Evolutionary conservation across 2,113 vertebrate species (phyloP).

Genomic region (Epinephelus moara): DNA sequence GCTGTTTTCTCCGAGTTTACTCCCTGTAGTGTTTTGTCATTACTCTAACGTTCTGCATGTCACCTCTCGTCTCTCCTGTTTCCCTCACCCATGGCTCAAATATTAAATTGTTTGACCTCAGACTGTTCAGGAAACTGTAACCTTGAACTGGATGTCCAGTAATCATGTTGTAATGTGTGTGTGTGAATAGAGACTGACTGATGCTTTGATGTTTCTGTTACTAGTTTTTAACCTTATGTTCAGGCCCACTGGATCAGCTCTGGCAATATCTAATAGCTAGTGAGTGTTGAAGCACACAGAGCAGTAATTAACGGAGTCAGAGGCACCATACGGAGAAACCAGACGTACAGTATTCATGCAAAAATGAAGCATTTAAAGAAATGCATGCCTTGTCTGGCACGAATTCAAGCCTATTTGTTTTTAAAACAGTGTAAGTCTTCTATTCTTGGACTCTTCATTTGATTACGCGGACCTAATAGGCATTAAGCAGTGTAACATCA

Average conservation of each 20-base stretch:
- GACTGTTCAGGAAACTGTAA: background rate
- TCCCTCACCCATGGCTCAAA: background rate
- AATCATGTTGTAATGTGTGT: background rate
- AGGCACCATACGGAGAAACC: background rate
- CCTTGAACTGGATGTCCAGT: background rate
- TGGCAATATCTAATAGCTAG: constrained; percentile 20
- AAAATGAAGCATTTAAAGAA: background rate
- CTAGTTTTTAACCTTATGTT: constrained; percentile 21
- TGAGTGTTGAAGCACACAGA: background rate
- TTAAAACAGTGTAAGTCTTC: background rate
- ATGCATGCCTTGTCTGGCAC: background rate
- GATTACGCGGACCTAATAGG: constrained; percentile 27
- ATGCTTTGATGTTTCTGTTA: background rate
- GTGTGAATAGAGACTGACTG: constrained; percentile 3
- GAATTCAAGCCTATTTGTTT: background rate
- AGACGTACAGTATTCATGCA: background rate
- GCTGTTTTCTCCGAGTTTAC: background rate
- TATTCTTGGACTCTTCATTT: constrained; percentile 46
- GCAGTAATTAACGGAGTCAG: constrained; percentile 7
- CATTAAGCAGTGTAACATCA: constrained; percentile 24
- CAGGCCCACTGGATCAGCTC: constrained; percentile 9
- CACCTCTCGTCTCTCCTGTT: background rate
- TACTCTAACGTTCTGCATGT: background rate
- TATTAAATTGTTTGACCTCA: background rate
- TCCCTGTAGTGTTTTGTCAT: background rate